These are phyloP conservation scores for Drosophila triauraria DNA, from an alignment of 1,140 invertebrate species.

Conservation along the genomic window DNA sequence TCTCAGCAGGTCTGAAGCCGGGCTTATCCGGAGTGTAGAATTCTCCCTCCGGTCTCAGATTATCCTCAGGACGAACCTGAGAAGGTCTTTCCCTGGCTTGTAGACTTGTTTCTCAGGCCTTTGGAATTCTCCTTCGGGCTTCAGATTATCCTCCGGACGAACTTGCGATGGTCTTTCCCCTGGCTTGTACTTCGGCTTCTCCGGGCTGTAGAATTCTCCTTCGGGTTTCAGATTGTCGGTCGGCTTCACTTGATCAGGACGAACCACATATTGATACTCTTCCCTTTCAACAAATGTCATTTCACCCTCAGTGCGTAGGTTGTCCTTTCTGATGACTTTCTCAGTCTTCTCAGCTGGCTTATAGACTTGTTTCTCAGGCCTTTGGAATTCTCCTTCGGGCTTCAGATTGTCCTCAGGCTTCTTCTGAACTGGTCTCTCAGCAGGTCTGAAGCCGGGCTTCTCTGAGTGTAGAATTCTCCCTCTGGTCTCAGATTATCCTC, in stretches of 20 bases:
- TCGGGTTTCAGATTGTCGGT: slow-evolving; percentile 89
- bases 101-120: no score
- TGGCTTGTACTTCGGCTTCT: slow-evolving; percentile 85
- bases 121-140: no score
- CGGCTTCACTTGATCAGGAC: slow-evolving; percentile 87
- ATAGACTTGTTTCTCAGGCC: no score
- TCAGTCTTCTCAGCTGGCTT: slow-evolving; percentile 76
- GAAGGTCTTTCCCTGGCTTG: no score
- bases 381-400: no score
- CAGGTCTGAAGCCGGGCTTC: slow-evolving; percentile 56
- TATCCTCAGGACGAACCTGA: no score
- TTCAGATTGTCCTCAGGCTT: slow-evolving; percentile 55
- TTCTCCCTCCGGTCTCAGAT: slow-evolving; percentile 67
- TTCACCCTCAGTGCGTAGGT: slow-evolving; percentile 86
- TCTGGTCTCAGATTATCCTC: slow-evolving; percentile 87
- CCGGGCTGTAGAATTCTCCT: slow-evolving; percentile 85
- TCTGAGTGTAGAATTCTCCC: slow-evolving; percentile 82
- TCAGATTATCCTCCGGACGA: slow-evolving; percentile 88
- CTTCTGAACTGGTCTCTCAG: slow-evolving; percentile 76
- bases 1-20: slow-evolving; percentile 85
- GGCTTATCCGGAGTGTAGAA: slow-evolving; percentile 82
- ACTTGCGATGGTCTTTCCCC: slow-evolving; percentile 87
- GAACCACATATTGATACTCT: slow-evolving; percentile 84
- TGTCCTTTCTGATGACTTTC: slow-evolving; percentile 85
- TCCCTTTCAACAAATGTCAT: slow-evolving; percentile 87